Conservation (phyloP, 2,888 invertebrate species). For the Meliscaeva auricollis region DNA sequence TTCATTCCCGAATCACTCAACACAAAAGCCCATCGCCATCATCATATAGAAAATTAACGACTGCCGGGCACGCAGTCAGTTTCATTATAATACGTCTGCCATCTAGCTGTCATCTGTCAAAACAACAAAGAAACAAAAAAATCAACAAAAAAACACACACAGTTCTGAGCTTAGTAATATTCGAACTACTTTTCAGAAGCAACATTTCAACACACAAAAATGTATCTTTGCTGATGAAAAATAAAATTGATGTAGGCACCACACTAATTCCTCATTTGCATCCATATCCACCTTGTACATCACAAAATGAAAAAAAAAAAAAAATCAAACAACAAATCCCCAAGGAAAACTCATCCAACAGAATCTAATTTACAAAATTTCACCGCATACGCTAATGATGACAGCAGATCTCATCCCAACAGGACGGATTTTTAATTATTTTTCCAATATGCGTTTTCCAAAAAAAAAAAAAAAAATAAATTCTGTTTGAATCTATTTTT, state of each 20-base stretch:
- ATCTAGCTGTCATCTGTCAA: constrained; percentile 58
- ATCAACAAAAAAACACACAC: background rate
- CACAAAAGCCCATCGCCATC: constrained; percentile 22
- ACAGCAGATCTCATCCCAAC: constrained; percentile 61
- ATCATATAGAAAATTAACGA: constrained; percentile 23
- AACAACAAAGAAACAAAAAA: constrained; percentile 48
- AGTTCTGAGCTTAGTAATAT: background rate
- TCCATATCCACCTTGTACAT: constrained; percentile 5
- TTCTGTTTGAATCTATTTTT: constrained; percentile 26
- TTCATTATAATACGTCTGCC: constrained; percentile 39
- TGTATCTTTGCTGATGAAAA: background rate
- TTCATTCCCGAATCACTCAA: constrained; percentile 25
- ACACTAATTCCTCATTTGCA: constrained; percentile 33
- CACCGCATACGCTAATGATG: constrained; percentile 63
- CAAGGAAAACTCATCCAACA: constrained; percentile 43
- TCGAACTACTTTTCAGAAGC: background rate
- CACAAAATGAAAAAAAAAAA: background rate
- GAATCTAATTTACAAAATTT: constrained; percentile 65
- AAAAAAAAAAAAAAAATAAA: background rate
- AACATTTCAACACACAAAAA: constrained; percentile 22
- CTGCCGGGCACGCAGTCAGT: constrained; percentile 6
- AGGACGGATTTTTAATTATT: constrained; percentile 62
- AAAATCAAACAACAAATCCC: background rate
- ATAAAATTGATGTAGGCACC: background rate
- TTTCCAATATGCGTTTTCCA: constrained; percentile 36